Base-by-base conservation (phyloP, 2,113 vertebrate genomes). In the Sterrhoptilus dennistouni region DNA sequence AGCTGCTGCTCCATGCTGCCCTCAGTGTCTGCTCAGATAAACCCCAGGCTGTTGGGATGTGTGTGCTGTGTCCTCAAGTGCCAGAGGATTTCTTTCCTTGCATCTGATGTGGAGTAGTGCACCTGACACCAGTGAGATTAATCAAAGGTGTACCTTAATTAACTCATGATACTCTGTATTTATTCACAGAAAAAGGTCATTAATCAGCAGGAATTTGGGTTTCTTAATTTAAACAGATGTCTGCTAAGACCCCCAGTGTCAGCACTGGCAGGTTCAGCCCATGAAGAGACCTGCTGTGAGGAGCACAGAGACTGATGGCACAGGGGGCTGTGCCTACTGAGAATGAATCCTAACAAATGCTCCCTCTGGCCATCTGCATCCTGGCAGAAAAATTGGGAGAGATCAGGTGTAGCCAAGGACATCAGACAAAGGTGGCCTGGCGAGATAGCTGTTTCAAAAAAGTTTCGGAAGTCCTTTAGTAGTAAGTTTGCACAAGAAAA, bases 221-320 rank as follows among this genome's bases (percentile, higher is more conserved):
- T 75, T 94, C 53, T 87, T 90, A 82, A 87, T 95, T 81, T 94
- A 88, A 96, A 66, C 66, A 89, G 89, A 38, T 94, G 87, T 79
- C 54, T 83, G 71, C 47, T 53, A 65, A 87, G 90, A 89, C 75
- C 83, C 82, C 25, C 0, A 2, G 42, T 96, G 87, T 96, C 54
- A 40, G n/a, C 8, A 19, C 33, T 89, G 83, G 82, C 70, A 86
- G 68, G 47, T 89, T 68, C 40, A 89, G 71, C 40, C 35, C 54
- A 38, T 74, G 86, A 53, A 68, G 94, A 1, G 3, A 33, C 23
- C 29, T 64, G 77, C 61, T 89, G 65, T 56, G 44, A 74, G 63
- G 27, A 89, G 38, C 68, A 33, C 9, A 50, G 82, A 52, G 40
- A 6, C 27, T 60, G 84, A 49, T 12, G 27, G n/a, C n/a, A 60